Base-by-base conservation (phyloP, 2,888 invertebrate genomes). In the Amblyteles armatorius region DNA sequence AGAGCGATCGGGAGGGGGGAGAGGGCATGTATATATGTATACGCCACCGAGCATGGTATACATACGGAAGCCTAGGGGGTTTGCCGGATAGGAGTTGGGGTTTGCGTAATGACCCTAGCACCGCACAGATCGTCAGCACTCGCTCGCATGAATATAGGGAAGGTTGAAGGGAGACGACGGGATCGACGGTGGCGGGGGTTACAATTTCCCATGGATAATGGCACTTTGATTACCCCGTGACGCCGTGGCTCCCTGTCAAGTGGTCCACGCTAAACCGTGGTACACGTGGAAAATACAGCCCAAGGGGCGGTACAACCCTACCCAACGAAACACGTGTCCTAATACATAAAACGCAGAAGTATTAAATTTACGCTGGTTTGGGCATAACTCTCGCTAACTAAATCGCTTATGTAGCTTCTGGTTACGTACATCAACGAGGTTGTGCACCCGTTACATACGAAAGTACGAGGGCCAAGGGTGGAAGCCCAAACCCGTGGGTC, bases 141-240 rank as follows among this genome's bases (percentile, higher is more conserved):
- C 80, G 84, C 85, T 85, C 87, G 87, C 83, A 88, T 88, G 88
- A 87, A 90, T 90, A 89, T 87, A 88, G 85, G 87, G 82, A 86
- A 63, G 79, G 85, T 63, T 84, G 55, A 80, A 81, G 79, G 68
- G 84, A 84, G 79, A 82, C 67, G 50, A 67, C 72, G 68, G 40
- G 76, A 81, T 33, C 29, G 16, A 33, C 80, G 74, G 80, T 78
- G 87, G 89, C 85, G 89, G 88, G 92, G 91, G 92, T 90, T 91
- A 92, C 91, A 90, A 92, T 93, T 93, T 93, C 93, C 93, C 93
- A 92, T 92, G 93, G 93, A 93, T 93, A 93, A 93, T 93, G 91
- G 92, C 90, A 92, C 92, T 93, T 93, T 93, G 93, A 93, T 93
- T 93, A 93, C 92, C 90, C 91, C 91, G 92, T 91, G 92, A 92